Evolutionary conservation across 2,888 invertebrate genomes (phyloP).

Genomic region (Drosophila quinaria): DNA sequence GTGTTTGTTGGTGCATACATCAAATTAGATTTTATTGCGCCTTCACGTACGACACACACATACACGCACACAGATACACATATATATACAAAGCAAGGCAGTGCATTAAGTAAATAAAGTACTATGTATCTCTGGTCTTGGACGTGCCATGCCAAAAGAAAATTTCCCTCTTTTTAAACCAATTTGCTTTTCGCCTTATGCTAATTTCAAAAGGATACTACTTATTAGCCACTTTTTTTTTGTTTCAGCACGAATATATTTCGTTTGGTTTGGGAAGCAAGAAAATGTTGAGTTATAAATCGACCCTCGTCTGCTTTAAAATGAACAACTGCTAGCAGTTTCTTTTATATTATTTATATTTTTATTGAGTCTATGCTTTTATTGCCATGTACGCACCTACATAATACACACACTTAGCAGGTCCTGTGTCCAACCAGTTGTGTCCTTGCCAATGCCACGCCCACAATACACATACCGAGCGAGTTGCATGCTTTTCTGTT

Average conservation of each 20-base stretch:
- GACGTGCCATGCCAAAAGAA: not conserved
- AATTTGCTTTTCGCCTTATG: conserved; percentile 3
- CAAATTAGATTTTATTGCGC: conserved; percentile 72
- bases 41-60: conserved; percentile 50
- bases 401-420: conserved; percentile 13
- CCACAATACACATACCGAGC: conserved; percentile 20
- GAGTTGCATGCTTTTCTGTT: conserved; percentile 5
- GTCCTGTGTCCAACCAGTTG: conserved; percentile 19
- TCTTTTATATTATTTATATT: conserved; percentile 6
- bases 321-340: conserved; percentile 39
- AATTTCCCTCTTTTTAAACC: not conserved
- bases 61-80: conserved; percentile 32
- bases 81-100: not conserved
- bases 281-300: not conserved
- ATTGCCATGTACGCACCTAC: conserved; percentile 34
- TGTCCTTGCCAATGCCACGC: conserved; percentile 25
- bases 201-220: conserved; percentile 5
- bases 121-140: not conserved
- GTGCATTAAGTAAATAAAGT: conserved; percentile 17
- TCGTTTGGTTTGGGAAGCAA: not conserved
- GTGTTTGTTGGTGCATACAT: conserved; percentile 45
- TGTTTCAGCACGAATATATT: not conserved
- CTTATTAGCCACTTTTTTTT: conserved; percentile 2
- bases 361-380: conserved; percentile 40
- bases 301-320: conserved; percentile 27